Evolutionary conservation across 92 coral and sea anemone species (phyloP), one percentile per base, ranked within the genome.

Genomic region (Zoanthus solanderi): DNA sequence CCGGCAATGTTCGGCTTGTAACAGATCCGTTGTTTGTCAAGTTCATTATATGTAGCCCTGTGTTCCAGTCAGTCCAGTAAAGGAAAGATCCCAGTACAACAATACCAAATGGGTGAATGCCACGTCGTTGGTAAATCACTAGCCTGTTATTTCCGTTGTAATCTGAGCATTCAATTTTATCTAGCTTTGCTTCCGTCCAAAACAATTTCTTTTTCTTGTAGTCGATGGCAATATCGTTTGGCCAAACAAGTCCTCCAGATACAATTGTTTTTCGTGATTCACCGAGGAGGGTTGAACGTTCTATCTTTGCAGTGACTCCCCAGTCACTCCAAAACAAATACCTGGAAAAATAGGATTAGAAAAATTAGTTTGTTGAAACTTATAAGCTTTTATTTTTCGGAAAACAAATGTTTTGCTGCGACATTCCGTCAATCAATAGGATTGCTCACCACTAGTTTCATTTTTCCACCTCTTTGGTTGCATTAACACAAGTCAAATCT

Each of bases 251-350:
- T 6, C 87, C 88, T 46, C 88, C 50, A 29, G 66, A 65, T 42
- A 90, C 79, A 4, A 90, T 92, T 47, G 83, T 75, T 83, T 72
- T 90, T 9, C 48, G 78, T 7, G 91, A 32, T 2, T 90, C 93
- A 71, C 90, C 95, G 52, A 71, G 77, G 82, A 92, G 77, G 66
- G 78, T 77, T 4, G 95, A 90, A 32, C 95, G 65, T 42, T 84
- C 57, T 74, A 92, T 78, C 60, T 83, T 90, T 7, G 95, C 91
- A 44, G 61, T 85, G 67, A 72, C 60, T 14, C 93, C 91, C 95
- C 95, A 92, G 73, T 92, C 95, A 42, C 93, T 92, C 93, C 95
- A 92, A 76, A 84, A 92, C 63, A 89, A 13, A 42, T 13, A 72
- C 28, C 77, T 72, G 53, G 28, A 0, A 15, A 47, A 47, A 47